Evolutionary conservation across 1,140 invertebrate genomes (phyloP), one percentile per base, ranked within the genome.

Genomic region (Zaprionus lachaisei): DNA sequence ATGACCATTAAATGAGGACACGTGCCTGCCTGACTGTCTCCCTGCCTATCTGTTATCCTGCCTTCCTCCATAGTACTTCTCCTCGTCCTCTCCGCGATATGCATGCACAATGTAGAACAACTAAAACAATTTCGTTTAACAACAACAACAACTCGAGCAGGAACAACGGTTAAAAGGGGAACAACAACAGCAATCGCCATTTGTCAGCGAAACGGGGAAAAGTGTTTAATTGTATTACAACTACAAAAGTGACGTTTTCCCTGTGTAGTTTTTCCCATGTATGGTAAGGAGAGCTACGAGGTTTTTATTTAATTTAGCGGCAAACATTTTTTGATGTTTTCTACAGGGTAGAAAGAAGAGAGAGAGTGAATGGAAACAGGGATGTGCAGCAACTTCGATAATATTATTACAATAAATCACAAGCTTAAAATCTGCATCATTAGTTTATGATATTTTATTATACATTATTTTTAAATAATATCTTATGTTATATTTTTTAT

Each of bases 171-270:
- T 34, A 34, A 9, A 34, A 34, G 31, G 9, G 31, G 9, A 11
- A 34, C 31, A 55, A 63, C 56, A 61, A 61, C 51, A 72, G 37
- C 56, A 60, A 64, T 37, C 11, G 26, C 76, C 57, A 78, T 78
- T 74, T 74, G 60, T 73, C 76, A 78, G 58, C 12, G 37, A 28
- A 56, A 24, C 15, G 22, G 26, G 14, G 62, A 78, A 78, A 73
- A 61, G 63, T 78, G 44, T 72, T 72, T 70, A 79, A 79, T 79
- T 79, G 77, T 79, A 75, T 79, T 75, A 75, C 76, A 78, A 70
- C 66, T 64, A 47, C 58, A 61, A 34, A 31, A 74, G 57, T 63
- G 62, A 44, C 57, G 26, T 17, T 62, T 72, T 77, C 66, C 61
- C 9, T 51, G 47, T 51, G 9, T 12, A 51, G 31, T 44, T 41